These are phyloP conservation scores for Sesamia inferens DNA, from an alignment of 2,888 invertebrate species.

Conservation along the genomic window DNA sequence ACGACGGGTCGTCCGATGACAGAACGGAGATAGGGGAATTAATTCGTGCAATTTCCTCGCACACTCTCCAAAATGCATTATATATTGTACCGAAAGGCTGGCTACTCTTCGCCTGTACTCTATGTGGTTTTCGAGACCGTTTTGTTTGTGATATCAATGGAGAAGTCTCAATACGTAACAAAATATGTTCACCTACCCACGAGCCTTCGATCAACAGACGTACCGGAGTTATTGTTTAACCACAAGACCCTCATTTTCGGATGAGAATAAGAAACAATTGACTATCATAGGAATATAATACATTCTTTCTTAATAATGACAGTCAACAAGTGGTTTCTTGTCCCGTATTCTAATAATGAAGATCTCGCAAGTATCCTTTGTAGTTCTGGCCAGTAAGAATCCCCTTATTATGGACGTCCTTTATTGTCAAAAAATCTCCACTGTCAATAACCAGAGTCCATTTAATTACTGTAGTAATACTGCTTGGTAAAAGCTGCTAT, in stretches of 20 bases:
- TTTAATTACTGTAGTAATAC: conserved; percentile 42
- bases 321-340: not conserved
- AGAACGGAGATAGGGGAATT: too few relatives aligned
- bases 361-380: conserved; percentile 3
- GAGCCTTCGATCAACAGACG: not conserved
- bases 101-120: too few relatives aligned
- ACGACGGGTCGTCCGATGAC: too few relatives aligned
- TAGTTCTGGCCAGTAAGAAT: not conserved
- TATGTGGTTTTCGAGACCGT: too few relatives aligned
- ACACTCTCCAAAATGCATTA: too few relatives aligned
- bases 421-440: conserved; percentile 21
- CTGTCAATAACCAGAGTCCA: conserved; percentile 27
- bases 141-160: too few relatives aligned
- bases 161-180: too few relatives aligned
- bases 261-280: too few relatives aligned
- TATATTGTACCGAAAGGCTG: too few relatives aligned
- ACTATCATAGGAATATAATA: not conserved
- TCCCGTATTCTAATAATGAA: conserved; percentile 1
- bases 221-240: not conserved
- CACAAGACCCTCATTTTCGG: not conserved
- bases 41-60: too few relatives aligned
- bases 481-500: conserved; percentile 20
- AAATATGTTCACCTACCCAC: too few relatives aligned
- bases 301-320: not conserved
- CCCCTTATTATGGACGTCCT: not conserved